A percentile compares a stretch with the other conserved stretches of the same genome.
Conservation (phyloP, 2,888 invertebrate genomes). For the Bugulina stolonifera region DNA sequence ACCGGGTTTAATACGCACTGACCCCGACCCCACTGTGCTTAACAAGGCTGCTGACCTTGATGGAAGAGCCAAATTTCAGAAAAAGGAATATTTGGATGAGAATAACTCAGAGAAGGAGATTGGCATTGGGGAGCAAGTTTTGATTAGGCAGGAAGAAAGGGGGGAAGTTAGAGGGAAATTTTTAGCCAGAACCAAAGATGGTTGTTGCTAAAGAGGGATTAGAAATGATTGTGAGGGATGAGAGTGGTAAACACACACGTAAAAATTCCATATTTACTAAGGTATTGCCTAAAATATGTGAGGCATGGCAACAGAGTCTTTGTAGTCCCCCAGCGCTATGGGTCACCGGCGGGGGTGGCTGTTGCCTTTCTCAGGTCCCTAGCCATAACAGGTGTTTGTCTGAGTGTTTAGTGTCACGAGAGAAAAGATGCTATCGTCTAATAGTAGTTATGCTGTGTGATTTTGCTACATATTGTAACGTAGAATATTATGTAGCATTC, state of each 20-base stretch:
- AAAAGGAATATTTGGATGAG: not conserved
- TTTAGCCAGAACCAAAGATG: not conserved
- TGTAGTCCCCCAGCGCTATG: not conserved
- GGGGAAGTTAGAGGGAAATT: not conserved
- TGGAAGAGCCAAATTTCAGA: not conserved
- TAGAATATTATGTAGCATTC: no score
- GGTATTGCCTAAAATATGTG: not conserved
- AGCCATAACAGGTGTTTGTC: no score
- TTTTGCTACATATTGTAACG: no score
- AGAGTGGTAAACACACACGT: not conserved
- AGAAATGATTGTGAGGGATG: not conserved
- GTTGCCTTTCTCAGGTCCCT: not conserved
- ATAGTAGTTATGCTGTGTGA: no score
- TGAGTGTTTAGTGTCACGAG: no score
- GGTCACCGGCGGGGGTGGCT: not conserved
- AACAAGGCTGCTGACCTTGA: not conserved
- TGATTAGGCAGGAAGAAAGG: not conserved
- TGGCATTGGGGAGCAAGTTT: not conserved
- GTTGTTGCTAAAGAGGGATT: no score
- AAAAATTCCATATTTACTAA: not conserved
- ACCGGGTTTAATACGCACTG: no score
- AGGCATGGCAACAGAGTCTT: not conserved
- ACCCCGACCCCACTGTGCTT: not conserved
- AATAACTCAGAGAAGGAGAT: not conserved
- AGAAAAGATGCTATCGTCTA: no score